Conservation (phyloP, 2,113 vertebrate genomes). For the Tachuris rubrigastra region DNA sequence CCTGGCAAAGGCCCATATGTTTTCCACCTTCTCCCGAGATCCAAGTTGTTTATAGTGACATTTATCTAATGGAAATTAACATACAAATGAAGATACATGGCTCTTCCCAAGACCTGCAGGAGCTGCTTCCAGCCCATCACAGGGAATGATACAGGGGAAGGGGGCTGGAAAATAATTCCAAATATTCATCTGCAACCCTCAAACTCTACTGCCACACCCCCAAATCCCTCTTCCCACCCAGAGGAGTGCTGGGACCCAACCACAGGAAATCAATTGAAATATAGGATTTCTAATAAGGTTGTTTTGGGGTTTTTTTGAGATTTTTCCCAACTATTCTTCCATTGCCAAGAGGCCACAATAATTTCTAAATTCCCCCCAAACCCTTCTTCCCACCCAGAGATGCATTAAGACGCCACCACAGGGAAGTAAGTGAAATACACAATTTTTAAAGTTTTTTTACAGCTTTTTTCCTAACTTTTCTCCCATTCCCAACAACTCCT, state of each 20-base stretch:
- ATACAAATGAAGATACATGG: slow-evolving; percentile 66
- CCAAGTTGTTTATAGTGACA: slow-evolving; percentile 61
- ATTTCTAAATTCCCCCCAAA: not conserved
- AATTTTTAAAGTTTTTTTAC: not conserved
- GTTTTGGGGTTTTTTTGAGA: not conserved
- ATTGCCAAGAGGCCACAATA: not conserved
- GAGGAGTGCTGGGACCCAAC: too few species aligned
- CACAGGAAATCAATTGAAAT: too few species aligned
- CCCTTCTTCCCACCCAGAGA: not conserved
- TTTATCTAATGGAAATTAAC: slow-evolving; percentile 70
- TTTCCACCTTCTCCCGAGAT: slow-evolving; percentile 55
- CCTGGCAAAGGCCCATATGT: slow-evolving; percentile 66
- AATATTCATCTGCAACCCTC: not conserved
- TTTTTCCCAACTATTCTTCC: not conserved
- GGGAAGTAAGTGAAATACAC: not conserved
- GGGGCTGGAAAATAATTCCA: not conserved
- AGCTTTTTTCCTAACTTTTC: not conserved
- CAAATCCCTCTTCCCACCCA: not conserved
- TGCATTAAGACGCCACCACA: not conserved
- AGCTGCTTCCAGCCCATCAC: not conserved
- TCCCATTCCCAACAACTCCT: not conserved
- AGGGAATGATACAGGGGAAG: not conserved
- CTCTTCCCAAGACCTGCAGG: slow-evolving; percentile 11
- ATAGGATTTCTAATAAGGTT: not conserved
- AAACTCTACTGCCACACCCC: not conserved